Percentiles rank a stretch among this genome's conserved stretches.
Evolutionary conservation across 2,797 vertebrate species (phyloP).

Genomic region (Sparidentex hasta): DNA sequence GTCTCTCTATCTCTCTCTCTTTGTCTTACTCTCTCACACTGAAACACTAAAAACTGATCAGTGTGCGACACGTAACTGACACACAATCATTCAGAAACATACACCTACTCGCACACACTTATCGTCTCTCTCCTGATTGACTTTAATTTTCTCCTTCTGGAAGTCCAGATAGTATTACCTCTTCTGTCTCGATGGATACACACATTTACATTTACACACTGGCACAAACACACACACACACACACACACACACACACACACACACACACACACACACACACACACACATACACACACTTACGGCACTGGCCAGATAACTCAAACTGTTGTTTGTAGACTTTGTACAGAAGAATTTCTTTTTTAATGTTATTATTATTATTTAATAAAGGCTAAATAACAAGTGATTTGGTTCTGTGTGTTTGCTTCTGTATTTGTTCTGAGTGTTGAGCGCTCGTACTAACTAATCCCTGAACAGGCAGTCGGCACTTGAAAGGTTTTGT

Average conservation of each 20-base stretch:
- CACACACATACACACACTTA: slow-evolving; percentile 61
- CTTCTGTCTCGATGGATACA: slow-evolving; percentile 83
- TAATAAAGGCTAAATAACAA: slow-evolving; percentile 95
- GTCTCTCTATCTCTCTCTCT: slow-evolving; percentile 50
- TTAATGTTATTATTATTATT: slow-evolving; percentile 91
- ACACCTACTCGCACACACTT: background rate
- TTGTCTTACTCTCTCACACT: background rate
- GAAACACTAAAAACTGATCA: slow-evolving; percentile 11
- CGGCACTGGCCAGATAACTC: slow-evolving; percentile 86
- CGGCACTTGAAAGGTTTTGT: background rate
- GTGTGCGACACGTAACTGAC: slow-evolving; percentile 7
- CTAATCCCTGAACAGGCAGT: background rate
- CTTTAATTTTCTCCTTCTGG: slow-evolving; percentile 80
- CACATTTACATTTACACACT: slow-evolving; percentile 47
- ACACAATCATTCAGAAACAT: slow-evolving; percentile 1
- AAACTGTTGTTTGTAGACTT: slow-evolving; percentile 98
- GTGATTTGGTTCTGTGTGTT: slow-evolving; percentile 26
- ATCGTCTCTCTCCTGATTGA: slow-evolving; percentile 67
- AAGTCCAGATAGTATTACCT: slow-evolving; percentile 89
- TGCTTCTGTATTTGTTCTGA: slow-evolving; percentile 1
- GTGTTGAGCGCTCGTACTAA: background rate
- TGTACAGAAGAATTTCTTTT: slow-evolving; percentile 97
- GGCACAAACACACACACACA: slow-evolving; percentile 15
- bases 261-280: slow-evolving; percentile 40
- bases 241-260: slow-evolving; percentile 29